Evolutionary conservation across 2,888 invertebrate species (phyloP).

Genomic region (Eucera pruinosa): DNA sequence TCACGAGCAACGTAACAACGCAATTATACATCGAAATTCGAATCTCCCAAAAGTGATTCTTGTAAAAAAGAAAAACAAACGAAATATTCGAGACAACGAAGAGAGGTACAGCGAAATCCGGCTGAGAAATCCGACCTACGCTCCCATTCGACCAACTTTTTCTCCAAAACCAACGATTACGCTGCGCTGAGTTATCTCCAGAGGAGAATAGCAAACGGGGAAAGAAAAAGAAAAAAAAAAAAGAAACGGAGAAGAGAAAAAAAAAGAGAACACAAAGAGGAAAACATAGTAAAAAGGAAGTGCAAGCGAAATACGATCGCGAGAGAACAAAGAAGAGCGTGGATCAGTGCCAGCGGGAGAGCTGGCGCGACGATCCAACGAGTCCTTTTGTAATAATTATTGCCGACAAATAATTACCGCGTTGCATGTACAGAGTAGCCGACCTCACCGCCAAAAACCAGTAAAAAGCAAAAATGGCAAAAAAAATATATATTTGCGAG

Average conservation of each 20-base stretch:
- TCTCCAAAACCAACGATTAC: conserved; percentile 9
- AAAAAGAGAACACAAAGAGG: neutral
- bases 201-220: neutral
- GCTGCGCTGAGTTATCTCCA: neutral
- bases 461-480: conserved; percentile 2
- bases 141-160: neutral
- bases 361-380: conserved; percentile 48
- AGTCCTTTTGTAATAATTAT: conserved; percentile 75
- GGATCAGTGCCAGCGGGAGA: conserved; percentile 21
- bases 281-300: neutral
- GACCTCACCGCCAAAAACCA: conserved; percentile 22
- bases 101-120: neutral
- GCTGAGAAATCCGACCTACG: neutral
- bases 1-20: neutral
- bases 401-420: conserved; percentile 69
- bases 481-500: conserved; percentile 19
- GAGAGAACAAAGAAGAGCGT: conserved; percentile 30
- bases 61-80: too few species aligned
- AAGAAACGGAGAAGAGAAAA: neutral
- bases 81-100: conserved; percentile 34
- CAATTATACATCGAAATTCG: conserved; percentile 21
- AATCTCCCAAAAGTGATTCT: too few species aligned
- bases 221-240: neutral
- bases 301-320: conserved; percentile 6
- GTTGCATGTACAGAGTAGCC: conserved; percentile 74